A percentile compares a stretch with the other conserved stretches of the same genome.
Conservation (phyloP, 2,888 invertebrate species). For the Lydus trimaculatus region DNA sequence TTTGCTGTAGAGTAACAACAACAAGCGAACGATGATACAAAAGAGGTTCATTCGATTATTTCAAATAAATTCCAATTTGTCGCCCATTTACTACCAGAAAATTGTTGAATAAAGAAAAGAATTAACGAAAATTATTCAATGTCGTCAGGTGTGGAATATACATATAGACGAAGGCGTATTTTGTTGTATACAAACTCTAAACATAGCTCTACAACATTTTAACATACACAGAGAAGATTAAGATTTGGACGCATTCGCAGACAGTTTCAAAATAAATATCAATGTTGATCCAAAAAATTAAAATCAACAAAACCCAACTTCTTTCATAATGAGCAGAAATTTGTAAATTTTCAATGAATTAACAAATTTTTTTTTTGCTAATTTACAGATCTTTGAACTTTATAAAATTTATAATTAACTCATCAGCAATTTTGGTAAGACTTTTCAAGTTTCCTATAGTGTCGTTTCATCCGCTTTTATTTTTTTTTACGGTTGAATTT, state of each 20-base stretch:
- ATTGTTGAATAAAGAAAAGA: neutral
- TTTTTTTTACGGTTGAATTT: neutral
- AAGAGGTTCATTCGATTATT: neutral
- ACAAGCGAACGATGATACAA: neutral
- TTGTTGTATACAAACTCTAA: neutral
- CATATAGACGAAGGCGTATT: neutral
- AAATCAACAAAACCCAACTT: too few species aligned
- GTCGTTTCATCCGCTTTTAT: neutral
- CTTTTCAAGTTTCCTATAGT: neutral
- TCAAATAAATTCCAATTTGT: neutral
- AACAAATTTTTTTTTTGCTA: neutral
- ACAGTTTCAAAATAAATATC: constrained; percentile 1
- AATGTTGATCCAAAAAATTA: neutral
- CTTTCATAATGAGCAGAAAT: neutral
- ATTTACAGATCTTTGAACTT: constrained; percentile 6
- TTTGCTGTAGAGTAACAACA: neutral
- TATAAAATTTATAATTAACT: constrained; percentile 7
- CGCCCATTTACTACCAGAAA: neutral
- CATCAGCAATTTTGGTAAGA: neutral
- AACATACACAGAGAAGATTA: neutral
- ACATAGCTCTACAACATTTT: neutral
- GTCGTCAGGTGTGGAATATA: neutral
- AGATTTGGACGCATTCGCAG: constrained; percentile 3
- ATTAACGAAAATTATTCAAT: neutral
- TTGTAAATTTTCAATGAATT: too few species aligned